Conservation (phyloP, 2,113 vertebrate genomes). For the Enhydra lutris region DNA sequence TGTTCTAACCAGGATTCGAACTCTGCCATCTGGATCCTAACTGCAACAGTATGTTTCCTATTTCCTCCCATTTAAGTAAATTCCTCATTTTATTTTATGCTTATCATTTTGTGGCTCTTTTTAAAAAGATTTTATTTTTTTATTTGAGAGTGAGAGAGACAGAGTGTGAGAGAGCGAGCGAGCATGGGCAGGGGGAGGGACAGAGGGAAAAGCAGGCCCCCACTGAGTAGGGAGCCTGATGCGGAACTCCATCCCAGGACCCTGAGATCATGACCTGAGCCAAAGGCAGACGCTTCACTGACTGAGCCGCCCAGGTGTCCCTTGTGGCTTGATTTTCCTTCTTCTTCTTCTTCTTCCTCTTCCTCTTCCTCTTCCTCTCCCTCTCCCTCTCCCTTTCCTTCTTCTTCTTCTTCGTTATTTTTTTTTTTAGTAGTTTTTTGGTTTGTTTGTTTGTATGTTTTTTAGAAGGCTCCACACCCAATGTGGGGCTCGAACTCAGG, state of each 20-base stretch:
- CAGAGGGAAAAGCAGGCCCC: background rate
- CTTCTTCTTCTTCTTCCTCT: too few relatives aligned
- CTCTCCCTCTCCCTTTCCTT: too few relatives aligned
- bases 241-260: background rate
- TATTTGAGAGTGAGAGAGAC: background rate
- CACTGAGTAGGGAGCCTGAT: background rate
- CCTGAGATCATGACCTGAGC: too few relatives aligned
- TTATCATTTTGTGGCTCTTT: background rate
- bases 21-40: background rate
- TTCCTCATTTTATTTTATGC: background rate
- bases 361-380: too few relatives aligned
- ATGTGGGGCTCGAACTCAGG: background rate
- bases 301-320: background rate
- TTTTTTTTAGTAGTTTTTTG: background rate
- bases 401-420: background rate
- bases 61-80: background rate
- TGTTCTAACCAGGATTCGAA: background rate
- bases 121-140: background rate
- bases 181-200: background rate
- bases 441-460: background rate
- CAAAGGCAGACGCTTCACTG: too few relatives aligned
- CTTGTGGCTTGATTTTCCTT: background rate
- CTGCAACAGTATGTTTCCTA: rapidly evolving
- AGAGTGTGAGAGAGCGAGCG: background rate
- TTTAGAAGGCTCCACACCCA: background rate